phyloP scores from a whole-genome alignment of 2,797 vertebrate species.

The Sebastes aleutianus region DNA sequence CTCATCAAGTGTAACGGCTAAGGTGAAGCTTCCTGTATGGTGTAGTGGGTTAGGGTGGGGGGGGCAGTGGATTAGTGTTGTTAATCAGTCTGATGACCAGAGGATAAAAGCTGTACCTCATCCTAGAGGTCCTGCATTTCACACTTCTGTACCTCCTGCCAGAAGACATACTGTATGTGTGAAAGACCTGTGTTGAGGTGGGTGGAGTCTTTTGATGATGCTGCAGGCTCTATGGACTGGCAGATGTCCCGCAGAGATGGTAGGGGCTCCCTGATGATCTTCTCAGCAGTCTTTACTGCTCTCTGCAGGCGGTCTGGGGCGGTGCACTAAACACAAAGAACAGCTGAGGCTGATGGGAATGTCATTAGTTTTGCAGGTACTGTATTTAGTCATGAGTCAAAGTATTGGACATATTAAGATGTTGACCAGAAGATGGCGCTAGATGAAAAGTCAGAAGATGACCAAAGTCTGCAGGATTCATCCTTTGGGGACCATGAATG shows the following conservation, averaged over 20 bases:
- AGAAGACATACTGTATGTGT: background rate
- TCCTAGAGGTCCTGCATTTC: background rate
- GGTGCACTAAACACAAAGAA: background rate
- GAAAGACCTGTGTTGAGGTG: background rate
- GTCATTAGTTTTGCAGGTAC: background rate
- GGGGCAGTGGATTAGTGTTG: background rate
- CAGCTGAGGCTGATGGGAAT: background rate
- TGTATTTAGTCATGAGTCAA: background rate
- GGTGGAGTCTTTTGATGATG: background rate
- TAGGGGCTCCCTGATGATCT: fast-evolving
- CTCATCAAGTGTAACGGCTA: too few species aligned
- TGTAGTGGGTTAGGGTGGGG: background rate
- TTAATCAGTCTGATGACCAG: background rate
- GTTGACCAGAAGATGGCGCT: background rate
- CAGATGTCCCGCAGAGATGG: background rate
- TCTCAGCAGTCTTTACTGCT: background rate
- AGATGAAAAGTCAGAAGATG: background rate
- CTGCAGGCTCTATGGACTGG: background rate
- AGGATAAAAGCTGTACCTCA: background rate
- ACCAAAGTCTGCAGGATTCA: background rate
- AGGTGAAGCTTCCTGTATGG: background rate
- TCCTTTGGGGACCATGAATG: background rate
- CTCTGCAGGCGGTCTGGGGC: background rate
- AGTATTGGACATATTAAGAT: background rate
- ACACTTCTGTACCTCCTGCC: background rate